These are phyloP conservation scores for Cyrtonyx montezumae DNA, from an alignment of 2,113 vertebrate species.

Conservation along the genomic window DNA sequence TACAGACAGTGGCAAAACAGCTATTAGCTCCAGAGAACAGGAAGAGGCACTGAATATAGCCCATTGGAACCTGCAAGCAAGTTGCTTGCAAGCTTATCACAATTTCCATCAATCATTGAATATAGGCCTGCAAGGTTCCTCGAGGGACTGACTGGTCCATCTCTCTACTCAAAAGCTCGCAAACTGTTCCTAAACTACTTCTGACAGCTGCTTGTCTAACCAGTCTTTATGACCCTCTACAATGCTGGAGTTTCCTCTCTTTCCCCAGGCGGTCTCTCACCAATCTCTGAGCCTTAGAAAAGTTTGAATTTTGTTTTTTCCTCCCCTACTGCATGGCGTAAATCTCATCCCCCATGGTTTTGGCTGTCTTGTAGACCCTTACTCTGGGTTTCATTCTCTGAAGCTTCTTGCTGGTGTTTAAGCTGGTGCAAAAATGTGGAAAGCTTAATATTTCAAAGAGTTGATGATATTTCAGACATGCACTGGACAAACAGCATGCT, in stretches of 20 bases:
- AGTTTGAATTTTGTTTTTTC: background rate
- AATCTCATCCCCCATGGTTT: background rate
- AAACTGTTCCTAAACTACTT: background rate
- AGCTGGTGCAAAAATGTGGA: background rate
- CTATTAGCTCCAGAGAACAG: background rate
- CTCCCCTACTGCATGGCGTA: background rate
- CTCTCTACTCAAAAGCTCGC: background rate
- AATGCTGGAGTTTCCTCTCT: background rate
- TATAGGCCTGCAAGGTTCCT: background rate
- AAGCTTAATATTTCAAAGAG: background rate
- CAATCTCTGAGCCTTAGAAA: accelerated
- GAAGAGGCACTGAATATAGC: background rate
- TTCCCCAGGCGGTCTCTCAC: background rate
- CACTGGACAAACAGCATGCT: accelerated
- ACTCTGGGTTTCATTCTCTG: background rate
- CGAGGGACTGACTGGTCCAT: background rate
- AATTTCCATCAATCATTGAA: background rate
- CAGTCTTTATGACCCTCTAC: background rate
- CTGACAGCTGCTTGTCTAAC: background rate
- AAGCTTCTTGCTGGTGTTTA: background rate
- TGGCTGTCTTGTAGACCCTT: background rate
- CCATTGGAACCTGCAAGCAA: background rate
- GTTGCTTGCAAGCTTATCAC: background rate
- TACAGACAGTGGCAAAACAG: background rate
- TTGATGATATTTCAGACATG: background rate